Percentiles rank a stretch among this genome's conserved stretches.
These are phyloP conservation scores for Poecilobothrus nobilitatus DNA, from an alignment of 2,888 invertebrate species.

Conservation along the genomic window DNA sequence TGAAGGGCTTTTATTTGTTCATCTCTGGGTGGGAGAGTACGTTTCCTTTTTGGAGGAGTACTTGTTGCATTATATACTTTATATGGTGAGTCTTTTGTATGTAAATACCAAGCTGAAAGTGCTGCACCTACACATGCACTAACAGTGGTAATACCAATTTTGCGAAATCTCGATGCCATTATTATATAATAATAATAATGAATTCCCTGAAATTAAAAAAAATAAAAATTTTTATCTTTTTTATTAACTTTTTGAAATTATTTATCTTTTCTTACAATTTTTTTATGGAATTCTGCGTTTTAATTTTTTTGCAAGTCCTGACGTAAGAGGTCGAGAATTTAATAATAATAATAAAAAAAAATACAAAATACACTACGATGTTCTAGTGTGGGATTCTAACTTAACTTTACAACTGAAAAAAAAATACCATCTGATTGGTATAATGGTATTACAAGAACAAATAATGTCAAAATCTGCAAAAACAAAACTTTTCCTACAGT, in stretches of 20 bases:
- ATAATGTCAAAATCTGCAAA: neutral
- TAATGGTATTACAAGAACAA: neutral
- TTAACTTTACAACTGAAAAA: neutral
- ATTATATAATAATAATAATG: slow-evolving; percentile 21
- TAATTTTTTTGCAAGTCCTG: neutral
- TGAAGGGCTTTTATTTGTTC: slow-evolving; percentile 73
- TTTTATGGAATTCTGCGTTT: neutral
- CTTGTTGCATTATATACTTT: slow-evolving; percentile 35
- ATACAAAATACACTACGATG: neutral
- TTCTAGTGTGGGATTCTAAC: neutral
- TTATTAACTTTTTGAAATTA: too few relatives aligned
- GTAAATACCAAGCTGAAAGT: slow-evolving; percentile 37
- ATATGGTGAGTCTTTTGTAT: slow-evolving; percentile 34
- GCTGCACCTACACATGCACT: slow-evolving; percentile 40
- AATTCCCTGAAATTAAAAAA: neutral
- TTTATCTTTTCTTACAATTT: neutral
- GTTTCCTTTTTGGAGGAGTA: slow-evolving; percentile 48
- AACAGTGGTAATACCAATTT: slow-evolving; percentile 40
- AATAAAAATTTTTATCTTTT: neutral
- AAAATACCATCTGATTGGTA: neutral
- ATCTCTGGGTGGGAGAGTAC: slow-evolving; percentile 67
- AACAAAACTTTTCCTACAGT: too few relatives aligned
- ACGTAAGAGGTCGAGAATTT: neutral
- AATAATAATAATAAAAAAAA: neutral
- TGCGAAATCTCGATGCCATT: slow-evolving; percentile 42